Conservation (phyloP, 2,113 vertebrate genomes). For the Heteronetta atricapilla region DNA sequence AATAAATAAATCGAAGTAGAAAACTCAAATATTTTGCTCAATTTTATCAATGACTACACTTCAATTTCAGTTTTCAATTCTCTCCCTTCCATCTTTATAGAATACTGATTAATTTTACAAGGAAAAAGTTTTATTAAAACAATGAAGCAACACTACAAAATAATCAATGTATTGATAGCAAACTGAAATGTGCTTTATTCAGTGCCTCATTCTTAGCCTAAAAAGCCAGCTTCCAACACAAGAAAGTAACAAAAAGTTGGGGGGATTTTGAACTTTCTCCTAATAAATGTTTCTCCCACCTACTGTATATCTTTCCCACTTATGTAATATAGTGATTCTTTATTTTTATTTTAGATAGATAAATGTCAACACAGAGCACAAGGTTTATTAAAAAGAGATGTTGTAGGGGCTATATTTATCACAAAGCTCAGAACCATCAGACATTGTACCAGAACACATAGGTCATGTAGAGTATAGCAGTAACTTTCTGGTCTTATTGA, state of each 20-base stretch:
- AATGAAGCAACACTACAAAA: neutral
- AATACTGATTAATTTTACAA: neutral
- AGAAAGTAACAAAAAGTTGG: neutral
- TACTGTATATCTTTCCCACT: neutral
- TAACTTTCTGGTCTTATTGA: neutral
- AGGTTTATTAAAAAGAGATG: neutral
- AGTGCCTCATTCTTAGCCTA: neutral
- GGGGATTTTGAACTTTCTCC: neutral
- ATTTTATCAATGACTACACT: neutral
- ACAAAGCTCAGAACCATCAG: neutral
- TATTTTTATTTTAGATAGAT: neutral
- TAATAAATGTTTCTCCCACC: neutral
- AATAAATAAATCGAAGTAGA: neutral
- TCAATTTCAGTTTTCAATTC: neutral
- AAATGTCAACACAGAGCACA: neutral
- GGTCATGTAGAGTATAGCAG: fast-evolving
- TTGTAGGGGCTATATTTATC: neutral
- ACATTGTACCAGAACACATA: neutral
- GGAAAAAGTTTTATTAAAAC: neutral
- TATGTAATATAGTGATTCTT: neutral
- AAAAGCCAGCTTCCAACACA: neutral
- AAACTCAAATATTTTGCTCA: neutral
- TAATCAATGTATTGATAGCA: neutral
- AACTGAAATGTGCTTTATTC: neutral
- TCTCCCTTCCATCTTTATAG: neutral